Evolutionary conservation across 2,797 vertebrate genomes (phyloP), one percentile per base, ranked within the genome.

Genomic region (Tenualosa ilisha): DNA sequence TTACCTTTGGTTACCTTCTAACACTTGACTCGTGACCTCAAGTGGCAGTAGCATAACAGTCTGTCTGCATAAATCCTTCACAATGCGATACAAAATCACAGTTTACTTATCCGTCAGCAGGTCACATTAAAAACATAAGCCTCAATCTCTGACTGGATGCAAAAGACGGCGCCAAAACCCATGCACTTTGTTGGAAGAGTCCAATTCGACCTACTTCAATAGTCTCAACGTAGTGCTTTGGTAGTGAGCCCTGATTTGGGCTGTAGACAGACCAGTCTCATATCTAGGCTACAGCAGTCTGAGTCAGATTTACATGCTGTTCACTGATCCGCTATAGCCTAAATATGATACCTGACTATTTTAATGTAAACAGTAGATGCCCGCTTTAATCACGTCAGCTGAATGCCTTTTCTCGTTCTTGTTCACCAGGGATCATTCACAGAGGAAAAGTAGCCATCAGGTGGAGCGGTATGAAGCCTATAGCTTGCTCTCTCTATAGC

Each of bases 1-100:
- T 31, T 31, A 31, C 31, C 31, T 31, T 49, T 49, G 46, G 46
- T 37, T 72, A 7, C 37, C 72, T 79, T 40, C 37, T 79, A 79
- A 79, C 72, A 79, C 72, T 79, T 79, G 72, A 79, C 72, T 79
- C 72, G 72, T 79, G 72, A 79, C 72, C 72, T 79, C 72, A 79
- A 79, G 37, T 79, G 72, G 72, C 72, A 79, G 72, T 46, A 79
- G 72, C 72, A 46, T 43, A 79, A 79, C 72, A 5, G 46, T 49
- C 72, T 46, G 72, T 22, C 15, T 79, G 68, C 31, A 40, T 75
- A 37, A 79, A 79, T 20, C 72, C 37, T 43, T 22, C 72, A 79
- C 72, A 46, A 79, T 17, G 37, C 72, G 17, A 79, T 43, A 63
- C 59, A 24, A n/a, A 79, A 43, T 79, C 40, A 79, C 40, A 79